These are phyloP conservation scores for Conopomorpha cramerella DNA, from an alignment of 1,140 invertebrate species.

Conservation along the genomic window DNA sequence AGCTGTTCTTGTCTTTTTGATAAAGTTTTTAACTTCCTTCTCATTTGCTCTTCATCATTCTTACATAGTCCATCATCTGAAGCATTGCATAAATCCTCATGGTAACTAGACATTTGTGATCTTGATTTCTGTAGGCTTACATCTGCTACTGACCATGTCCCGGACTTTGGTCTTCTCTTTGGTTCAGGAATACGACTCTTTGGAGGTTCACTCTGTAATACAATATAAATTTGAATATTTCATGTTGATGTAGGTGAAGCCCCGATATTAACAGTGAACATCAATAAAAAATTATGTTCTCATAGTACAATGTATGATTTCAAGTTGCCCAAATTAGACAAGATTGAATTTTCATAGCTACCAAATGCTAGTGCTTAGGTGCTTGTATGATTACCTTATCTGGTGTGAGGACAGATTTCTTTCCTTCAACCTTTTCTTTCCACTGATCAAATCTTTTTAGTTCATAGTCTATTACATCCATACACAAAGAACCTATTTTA, in stretches of 20 bases:
- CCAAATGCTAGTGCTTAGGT: too few species aligned
- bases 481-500: constrained; percentile 91
- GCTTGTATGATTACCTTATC: constrained; percentile 54
- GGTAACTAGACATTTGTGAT: constrained; percentile 65
- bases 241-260: constrained; percentile 2
- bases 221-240: constrained; percentile 7
- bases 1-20: constrained; percentile 93
- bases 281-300: too few species aligned
- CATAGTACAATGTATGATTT: too few species aligned
- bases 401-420: constrained; percentile 48
- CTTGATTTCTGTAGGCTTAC: constrained; percentile 59
- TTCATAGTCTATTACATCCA: constrained; percentile 96
- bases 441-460: constrained; percentile 90
- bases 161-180: constrained; percentile 68
- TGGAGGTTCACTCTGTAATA: constrained; percentile 64
- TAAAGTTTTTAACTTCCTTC: constrained; percentile 77
- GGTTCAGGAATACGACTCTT: constrained; percentile 70
- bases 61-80: constrained; percentile 59
- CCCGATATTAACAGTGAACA: too few species aligned
- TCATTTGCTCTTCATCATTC: constrained; percentile 82
- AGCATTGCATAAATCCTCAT: constrained; percentile 66
- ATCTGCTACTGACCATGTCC: constrained; percentile 65
- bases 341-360: too few species aligned
- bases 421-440: constrained; percentile 85
- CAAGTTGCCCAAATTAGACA: too few species aligned